A percentile compares a stretch with the other conserved stretches of the same genome.
Conservation (phyloP, 2,888 invertebrate species). For the Caenorhabditis doughertyi region DNA sequence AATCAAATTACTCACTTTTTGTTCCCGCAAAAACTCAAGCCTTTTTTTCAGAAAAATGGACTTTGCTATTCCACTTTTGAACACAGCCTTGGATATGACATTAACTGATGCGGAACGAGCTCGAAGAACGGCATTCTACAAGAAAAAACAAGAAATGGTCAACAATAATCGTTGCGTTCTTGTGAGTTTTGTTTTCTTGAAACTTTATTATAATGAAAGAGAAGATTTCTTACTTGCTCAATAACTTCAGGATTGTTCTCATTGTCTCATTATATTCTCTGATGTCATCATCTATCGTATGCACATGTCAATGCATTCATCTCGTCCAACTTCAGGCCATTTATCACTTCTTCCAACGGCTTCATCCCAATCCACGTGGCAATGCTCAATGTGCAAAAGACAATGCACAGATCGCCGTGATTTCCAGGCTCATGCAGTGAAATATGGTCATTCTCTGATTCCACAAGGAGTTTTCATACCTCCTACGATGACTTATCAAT, state of each 20-base stretch:
- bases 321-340: background rate
- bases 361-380: conserved; percentile 23
- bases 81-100: conserved; percentile 44
- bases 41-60: conserved; percentile 7
- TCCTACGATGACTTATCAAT: background rate
- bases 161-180: background rate
- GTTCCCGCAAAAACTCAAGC: too few species aligned
- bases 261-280: conserved; percentile 49
- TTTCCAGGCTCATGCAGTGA: conserved; percentile 36
- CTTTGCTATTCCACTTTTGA: background rate
- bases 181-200: background rate
- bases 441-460: conserved; percentile 30
- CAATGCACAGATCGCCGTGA: conserved; percentile 36
- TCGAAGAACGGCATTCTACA: conserved; percentile 24
- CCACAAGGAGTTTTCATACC: conserved; percentile 41
- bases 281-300: conserved; percentile 48
- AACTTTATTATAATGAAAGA: too few species aligned
- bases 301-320: conserved; percentile 53
- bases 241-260: conserved; percentile 40
- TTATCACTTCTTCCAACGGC: background rate
- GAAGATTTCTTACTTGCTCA: background rate
- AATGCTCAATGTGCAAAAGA: conserved; percentile 47
- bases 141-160: conserved; percentile 24
- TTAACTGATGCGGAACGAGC: conserved; percentile 17
- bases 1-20: background rate